Evolutionary conservation across 2,113 vertebrate species (phyloP).

Genomic region (Taxidea taxus): DNA sequence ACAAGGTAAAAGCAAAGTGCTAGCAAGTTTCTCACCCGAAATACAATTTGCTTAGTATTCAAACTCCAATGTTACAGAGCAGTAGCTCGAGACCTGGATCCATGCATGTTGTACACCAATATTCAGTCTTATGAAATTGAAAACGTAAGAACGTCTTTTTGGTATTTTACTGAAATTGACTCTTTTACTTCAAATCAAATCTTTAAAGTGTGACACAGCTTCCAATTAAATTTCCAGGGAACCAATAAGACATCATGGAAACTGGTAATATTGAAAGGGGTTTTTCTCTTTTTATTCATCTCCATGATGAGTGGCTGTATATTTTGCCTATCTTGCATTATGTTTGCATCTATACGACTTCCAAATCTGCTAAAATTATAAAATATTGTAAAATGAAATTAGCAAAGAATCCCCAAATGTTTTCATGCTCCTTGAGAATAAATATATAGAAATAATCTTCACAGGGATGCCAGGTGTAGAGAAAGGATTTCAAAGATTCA

Average conservation of each 20-base stretch:
- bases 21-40: background rate
- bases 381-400: constrained; percentile 19
- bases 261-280: constrained; percentile 41
- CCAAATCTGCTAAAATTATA: constrained; percentile 33
- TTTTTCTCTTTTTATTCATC: background rate
- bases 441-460: constrained; percentile 50
- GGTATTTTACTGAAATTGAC: constrained; percentile 40
- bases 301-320: background rate
- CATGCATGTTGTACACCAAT: background rate
- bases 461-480: constrained; percentile 4
- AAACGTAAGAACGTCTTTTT: constrained; percentile 17
- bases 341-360: background rate
- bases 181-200: constrained; percentile 34
- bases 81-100: background rate
- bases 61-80: background rate
- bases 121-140: constrained; percentile 11
- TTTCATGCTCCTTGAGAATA: constrained; percentile 47
- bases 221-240: constrained; percentile 38
- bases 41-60: constrained; percentile 37
- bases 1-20: constrained; percentile 33
- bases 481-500: constrained; percentile 51
- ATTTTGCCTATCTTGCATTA: background rate
- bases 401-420: constrained; percentile 26
- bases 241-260: background rate
- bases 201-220: background rate